Conservation (phyloP, 2,113 vertebrate species). For the Phaethon lepturus region DNA sequence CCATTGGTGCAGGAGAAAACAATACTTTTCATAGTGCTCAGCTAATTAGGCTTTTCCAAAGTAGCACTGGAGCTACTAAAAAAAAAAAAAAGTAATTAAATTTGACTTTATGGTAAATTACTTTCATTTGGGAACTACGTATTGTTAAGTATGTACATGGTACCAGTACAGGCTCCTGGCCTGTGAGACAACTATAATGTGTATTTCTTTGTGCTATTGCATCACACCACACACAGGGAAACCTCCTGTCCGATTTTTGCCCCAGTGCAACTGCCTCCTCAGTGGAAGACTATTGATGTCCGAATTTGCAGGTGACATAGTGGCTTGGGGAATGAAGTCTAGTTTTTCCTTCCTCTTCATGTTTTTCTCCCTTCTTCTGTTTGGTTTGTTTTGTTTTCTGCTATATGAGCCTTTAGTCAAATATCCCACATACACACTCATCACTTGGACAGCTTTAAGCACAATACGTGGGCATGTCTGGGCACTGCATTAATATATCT, state of each 20-base stretch:
- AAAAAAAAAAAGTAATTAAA: background rate
- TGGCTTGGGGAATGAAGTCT: background rate
- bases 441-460: constrained; percentile 24
- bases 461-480: constrained; percentile 50
- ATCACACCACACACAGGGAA: background rate
- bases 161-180: background rate
- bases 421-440: constrained; percentile 28
- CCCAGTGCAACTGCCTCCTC: background rate
- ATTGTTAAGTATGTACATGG: background rate
- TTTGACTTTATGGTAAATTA: background rate
- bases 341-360: background rate
- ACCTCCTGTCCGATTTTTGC: background rate
- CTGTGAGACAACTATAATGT: background rate
- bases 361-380: background rate
- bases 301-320: background rate
- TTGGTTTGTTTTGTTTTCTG: constrained; percentile 20
- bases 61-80: background rate
- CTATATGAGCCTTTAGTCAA: background rate
- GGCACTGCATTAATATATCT: constrained; percentile 36
- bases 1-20: background rate
- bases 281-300: background rate
- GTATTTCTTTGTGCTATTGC: background rate
- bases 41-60: background rate
- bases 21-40: background rate
- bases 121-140: accelerated